phyloP scores from a whole-genome alignment of 2,888 invertebrate genomes.

The Branchipolynoe longqiensis region DNA sequence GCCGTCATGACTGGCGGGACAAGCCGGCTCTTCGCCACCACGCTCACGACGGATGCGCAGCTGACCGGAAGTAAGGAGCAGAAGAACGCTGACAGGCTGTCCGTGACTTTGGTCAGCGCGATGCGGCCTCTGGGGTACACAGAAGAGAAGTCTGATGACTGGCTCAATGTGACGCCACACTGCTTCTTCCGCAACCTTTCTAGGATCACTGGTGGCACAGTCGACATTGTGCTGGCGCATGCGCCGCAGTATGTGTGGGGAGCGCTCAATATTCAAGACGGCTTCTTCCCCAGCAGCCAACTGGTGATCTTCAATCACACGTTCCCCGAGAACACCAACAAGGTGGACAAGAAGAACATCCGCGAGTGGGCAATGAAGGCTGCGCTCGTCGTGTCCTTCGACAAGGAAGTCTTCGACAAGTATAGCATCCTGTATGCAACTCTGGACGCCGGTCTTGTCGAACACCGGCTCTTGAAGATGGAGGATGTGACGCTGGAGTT shows the following conservation, averaged over 20 bases:
- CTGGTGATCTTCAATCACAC: background rate
- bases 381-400: background rate
- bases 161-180: slow-evolving; percentile 19
- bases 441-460: background rate
- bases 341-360: background rate
- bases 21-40: background rate
- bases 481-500: background rate
- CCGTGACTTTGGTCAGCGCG: background rate
- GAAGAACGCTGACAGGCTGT: background rate
- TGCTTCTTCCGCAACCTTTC: background rate
- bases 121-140: background rate
- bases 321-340: background rate
- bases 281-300: background rate
- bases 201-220: background rate
- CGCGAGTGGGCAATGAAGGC: background rate
- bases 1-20: background rate
- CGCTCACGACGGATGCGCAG: background rate
- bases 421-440: background rate
- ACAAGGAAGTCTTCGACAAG: background rate
- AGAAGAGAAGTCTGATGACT: background rate
- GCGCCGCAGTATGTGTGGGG: slow-evolving; percentile 16
- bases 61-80: background rate
- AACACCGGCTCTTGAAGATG: background rate
- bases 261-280: slow-evolving; percentile 20
- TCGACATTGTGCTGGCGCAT: background rate